phyloP scores from a whole-genome alignment of 2,888 invertebrate genomes.

The Lacanobia oleracea region DNA sequence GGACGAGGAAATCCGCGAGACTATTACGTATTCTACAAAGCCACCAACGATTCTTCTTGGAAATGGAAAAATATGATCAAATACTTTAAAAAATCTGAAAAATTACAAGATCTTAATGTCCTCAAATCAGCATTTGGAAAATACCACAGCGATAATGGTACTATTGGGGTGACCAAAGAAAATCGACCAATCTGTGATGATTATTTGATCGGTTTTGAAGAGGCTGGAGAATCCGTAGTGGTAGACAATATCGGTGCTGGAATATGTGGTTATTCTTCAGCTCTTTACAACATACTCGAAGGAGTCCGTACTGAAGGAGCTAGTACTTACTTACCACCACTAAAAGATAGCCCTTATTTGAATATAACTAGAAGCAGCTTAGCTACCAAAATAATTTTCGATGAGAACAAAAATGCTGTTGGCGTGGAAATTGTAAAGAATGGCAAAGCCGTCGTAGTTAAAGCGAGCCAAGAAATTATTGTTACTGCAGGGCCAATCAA shows the following conservation, averaged over 20 bases:
- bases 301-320: slow-evolving; percentile 79
- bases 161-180: slow-evolving; percentile 69
- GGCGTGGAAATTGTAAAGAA: slow-evolving; percentile 58
- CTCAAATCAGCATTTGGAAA: slow-evolving; percentile 54
- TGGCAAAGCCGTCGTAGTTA: slow-evolving; percentile 49
- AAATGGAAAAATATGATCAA: slow-evolving; percentile 66
- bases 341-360: slow-evolving; percentile 85
- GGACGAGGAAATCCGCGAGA: slow-evolving; percentile 67
- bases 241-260: slow-evolving; percentile 77
- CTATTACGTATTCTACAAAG: slow-evolving; percentile 66
- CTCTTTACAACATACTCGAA: slow-evolving; percentile 80
- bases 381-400: slow-evolving; percentile 66
- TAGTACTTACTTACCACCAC: slow-evolving; percentile 62
- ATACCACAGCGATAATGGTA: slow-evolving; percentile 65
- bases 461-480: slow-evolving; percentile 71
- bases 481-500: slow-evolving; percentile 75
- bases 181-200: slow-evolving; percentile 26
- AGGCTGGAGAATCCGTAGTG: slow-evolving; percentile 77
- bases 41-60: slow-evolving; percentile 67
- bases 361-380: slow-evolving; percentile 76
- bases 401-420: slow-evolving; percentile 63
- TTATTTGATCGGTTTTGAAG: slow-evolving; percentile 56
- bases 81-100: slow-evolving; percentile 73
- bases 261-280: slow-evolving; percentile 82
- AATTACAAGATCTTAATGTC: slow-evolving; percentile 53